Percentiles rank a stretch among this genome's conserved stretches.
phyloP scores from a whole-genome alignment of 2,888 invertebrate species.

The Morpho helenor region DNA sequence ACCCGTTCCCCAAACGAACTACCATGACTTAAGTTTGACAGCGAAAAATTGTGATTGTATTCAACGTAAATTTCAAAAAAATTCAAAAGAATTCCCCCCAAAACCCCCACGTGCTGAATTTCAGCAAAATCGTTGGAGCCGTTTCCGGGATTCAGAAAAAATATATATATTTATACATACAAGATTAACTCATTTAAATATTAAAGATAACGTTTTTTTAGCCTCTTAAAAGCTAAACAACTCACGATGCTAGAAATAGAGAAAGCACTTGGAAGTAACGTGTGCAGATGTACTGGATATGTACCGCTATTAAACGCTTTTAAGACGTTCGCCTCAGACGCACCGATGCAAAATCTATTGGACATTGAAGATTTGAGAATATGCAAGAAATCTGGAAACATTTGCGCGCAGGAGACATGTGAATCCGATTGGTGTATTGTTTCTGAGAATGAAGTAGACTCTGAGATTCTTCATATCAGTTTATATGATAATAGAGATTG shows the following conservation, averaged over 20 bases:
- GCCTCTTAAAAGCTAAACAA: constrained; percentile 34
- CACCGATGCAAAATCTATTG: constrained; percentile 59
- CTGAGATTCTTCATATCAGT: constrained; percentile 36
- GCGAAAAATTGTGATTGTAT: too few relatives aligned
- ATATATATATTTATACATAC: too few relatives aligned
- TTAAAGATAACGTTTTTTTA: constrained; percentile 23
- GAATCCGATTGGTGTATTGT: constrained; percentile 42
- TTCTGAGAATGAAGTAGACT: background rate
- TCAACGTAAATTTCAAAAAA: too few relatives aligned
- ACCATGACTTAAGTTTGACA: too few relatives aligned
- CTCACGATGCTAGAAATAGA: constrained; percentile 83
- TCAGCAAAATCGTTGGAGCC: too few relatives aligned
- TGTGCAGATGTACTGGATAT: constrained; percentile 90
- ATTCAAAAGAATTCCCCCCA: too few relatives aligned
- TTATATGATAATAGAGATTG: constrained; percentile 66
- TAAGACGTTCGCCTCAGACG: constrained; percentile 84
- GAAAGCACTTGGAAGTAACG: constrained; percentile 85
- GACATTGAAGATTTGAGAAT: constrained; percentile 49
- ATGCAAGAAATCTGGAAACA: constrained; percentile 31
- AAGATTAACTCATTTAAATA: background rate
- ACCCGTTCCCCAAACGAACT: too few relatives aligned
- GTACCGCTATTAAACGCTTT: constrained; percentile 88
- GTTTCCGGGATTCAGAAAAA: too few relatives aligned
- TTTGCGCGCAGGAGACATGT: constrained; percentile 26
- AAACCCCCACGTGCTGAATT: too few relatives aligned